A percentile compares a stretch with the other conserved stretches of the same genome.
Conservation (phyloP, 1,140 invertebrate genomes). For the Zaprionus tsacasi region DNA sequence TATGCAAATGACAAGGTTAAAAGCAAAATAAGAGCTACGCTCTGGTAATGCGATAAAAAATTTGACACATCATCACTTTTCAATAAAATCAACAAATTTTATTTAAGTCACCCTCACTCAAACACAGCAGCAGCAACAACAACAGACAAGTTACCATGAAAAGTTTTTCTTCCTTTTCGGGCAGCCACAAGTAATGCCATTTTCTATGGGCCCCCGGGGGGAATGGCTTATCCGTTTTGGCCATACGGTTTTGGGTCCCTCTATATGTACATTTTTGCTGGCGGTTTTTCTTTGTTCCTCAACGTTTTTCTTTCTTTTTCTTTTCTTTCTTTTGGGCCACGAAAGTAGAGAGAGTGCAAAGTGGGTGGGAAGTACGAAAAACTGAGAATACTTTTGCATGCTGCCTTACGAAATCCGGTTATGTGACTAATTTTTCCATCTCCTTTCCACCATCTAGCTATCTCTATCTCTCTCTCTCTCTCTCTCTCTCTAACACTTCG, state of each 20-base stretch:
- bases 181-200: conserved; percentile 59
- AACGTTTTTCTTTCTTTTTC: conserved; percentile 57
- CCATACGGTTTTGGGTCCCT: conserved; percentile 66
- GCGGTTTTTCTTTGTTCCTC: neutral
- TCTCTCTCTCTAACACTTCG: neutral
- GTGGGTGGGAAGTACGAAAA: conserved; percentile 11
- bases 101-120: conserved; percentile 70
- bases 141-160: neutral
- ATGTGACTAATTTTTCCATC: conserved; percentile 68
- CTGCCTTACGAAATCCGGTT: conserved; percentile 68
- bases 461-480: neutral
- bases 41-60: conserved; percentile 79
- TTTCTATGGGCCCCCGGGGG: conserved; percentile 61
- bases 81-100: conserved; percentile 83
- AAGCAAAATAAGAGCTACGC: conserved; percentile 75
- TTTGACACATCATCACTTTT: conserved; percentile 83
- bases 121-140: conserved; percentile 8
- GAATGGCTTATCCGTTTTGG: conserved; percentile 76
- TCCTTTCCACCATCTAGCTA: neutral
- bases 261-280: conserved; percentile 23
- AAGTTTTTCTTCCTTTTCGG: conserved; percentile 14
- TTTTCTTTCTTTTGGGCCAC: conserved; percentile 49
- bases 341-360: conserved; percentile 43
- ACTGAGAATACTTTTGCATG: conserved; percentile 74
- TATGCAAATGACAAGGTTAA: conserved; percentile 81